Conservation (phyloP, 2,797 vertebrate genomes). For the Phrynocephalus guinanensis region DNA sequence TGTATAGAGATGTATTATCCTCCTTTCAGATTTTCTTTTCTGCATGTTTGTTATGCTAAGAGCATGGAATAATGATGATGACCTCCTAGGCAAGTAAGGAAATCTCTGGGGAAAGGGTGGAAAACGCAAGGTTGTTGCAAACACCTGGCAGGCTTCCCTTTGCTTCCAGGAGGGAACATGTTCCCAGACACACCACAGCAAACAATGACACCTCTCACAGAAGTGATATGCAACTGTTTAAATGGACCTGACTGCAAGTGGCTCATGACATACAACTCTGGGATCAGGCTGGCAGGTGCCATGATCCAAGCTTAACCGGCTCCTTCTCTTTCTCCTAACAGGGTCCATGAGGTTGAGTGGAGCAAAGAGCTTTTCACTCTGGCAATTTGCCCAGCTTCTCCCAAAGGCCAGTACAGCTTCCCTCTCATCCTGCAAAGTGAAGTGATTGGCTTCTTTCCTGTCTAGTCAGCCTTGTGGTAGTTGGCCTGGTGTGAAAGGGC, state of each 20-base stretch:
- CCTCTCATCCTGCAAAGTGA: too few species aligned
- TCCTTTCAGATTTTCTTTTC: neutral
- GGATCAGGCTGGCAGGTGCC: too few species aligned
- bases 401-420: too few species aligned
- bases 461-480: too few species aligned
- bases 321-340: too few species aligned
- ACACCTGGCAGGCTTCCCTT: neutral
- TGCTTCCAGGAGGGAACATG: neutral
- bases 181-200: neutral
- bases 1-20: neutral
- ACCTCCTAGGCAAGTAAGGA: neutral
- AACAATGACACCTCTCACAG: neutral
- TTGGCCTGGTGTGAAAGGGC: too few species aligned
- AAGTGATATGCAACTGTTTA: neutral
- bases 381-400: too few species aligned
- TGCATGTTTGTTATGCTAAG: neutral
- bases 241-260: neutral
- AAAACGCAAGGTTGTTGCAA: neutral
- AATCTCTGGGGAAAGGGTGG: neutral
- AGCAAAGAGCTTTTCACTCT: too few species aligned
- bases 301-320: too few species aligned
- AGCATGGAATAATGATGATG: constrained; percentile 18
- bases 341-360: too few species aligned
- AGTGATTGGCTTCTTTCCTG: too few species aligned
- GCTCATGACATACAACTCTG: neutral